Evolutionary conservation across 2,888 invertebrate genomes (phyloP).

Genomic region (Desoria tigrina): DNA sequence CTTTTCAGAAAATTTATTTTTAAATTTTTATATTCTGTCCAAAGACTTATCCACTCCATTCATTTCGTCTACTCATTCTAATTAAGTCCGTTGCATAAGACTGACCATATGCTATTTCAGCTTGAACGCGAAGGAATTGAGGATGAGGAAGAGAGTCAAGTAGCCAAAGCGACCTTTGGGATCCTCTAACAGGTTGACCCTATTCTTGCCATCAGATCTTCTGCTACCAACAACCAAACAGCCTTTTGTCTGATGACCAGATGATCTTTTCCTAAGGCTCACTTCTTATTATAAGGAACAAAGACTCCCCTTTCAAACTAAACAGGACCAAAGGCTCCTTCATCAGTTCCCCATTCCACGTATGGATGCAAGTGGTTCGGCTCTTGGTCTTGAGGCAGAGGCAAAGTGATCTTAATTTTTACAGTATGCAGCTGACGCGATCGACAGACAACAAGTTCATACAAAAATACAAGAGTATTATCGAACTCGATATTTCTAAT

Average conservation of each 20-base stretch:
- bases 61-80: too few relatives aligned
- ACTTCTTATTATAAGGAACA: not conserved
- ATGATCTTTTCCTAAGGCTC: conserved; percentile 22
- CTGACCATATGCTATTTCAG: not conserved
- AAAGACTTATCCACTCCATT: not conserved
- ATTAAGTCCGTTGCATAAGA: too few relatives aligned
- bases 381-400: not conserved
- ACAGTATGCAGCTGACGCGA: conserved; percentile 51
- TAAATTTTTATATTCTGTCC: too few relatives aligned
- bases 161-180: not conserved
- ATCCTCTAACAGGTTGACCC: conserved; percentile 33
- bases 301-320: not conserved
- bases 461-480: not conserved
- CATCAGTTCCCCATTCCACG: conserved; percentile 8
- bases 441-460: not conserved
- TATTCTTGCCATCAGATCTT: conserved; percentile 2
- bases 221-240: not conserved
- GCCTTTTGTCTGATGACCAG: conserved; percentile 41
- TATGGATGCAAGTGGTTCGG: conserved; percentile 33
- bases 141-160: conserved; percentile 3
- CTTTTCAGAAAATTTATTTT: too few relatives aligned
- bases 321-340: conserved; percentile 22
- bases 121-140: too few relatives aligned
- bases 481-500: not conserved
- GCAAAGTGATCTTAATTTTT: conserved; percentile 29